Evolutionary conservation across 2,888 invertebrate species (phyloP).

Genomic region (Cryptosula pallasiana): DNA sequence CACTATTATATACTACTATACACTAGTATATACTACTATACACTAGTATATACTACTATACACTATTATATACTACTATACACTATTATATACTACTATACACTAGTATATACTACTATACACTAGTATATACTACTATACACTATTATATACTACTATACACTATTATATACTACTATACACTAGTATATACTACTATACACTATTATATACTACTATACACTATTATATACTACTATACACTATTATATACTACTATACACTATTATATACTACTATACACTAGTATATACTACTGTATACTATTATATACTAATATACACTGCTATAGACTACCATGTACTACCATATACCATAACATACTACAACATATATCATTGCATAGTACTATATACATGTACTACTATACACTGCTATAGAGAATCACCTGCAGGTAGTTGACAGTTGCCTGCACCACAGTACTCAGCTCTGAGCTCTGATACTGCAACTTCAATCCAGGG

Average conservation of each 20-base stretch:
- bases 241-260: neutral
- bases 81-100: neutral
- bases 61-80: too few relatives aligned
- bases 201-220: neutral
- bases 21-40: neutral
- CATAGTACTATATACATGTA: neutral
- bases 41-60: neutral
- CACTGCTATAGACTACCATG: neutral
- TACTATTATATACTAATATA: neutral
- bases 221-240: too few relatives aligned
- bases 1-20: neutral
- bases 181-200: neutral
- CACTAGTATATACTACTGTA: neutral
- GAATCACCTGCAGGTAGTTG: slow-evolving; percentile 61
- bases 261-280: neutral
- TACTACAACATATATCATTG: too few relatives aligned
- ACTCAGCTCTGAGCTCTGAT: slow-evolving; percentile 66
- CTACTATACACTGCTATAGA: neutral
- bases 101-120: neutral
- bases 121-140: neutral
- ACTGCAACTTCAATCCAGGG: slow-evolving; percentile 71
- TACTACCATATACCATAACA: neutral
- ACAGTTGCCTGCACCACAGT: slow-evolving; percentile 65
- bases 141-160: neutral
- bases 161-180: neutral